A percentile compares a stretch with the other conserved stretches of the same genome.
Conservation (phyloP, 2,888 invertebrate species). For the Drosophila anomalata region DNA sequence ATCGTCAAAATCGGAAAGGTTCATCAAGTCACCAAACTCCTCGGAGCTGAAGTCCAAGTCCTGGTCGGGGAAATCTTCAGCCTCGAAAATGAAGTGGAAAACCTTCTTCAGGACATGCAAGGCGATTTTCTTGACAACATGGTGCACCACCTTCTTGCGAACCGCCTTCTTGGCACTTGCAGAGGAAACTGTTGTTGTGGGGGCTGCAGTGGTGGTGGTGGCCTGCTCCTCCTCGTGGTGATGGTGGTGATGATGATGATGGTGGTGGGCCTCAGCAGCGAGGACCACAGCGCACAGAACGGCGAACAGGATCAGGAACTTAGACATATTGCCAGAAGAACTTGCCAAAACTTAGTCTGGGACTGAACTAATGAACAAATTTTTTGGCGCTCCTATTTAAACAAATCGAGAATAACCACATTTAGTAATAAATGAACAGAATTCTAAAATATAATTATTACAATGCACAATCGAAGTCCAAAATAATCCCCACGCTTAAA, state of each 20-base stretch:
- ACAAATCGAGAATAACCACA: not conserved
- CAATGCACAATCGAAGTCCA: not conserved
- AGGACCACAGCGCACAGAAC: not conserved
- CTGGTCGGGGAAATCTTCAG: not conserved
- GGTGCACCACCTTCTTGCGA: not conserved
- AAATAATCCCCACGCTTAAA: not conserved
- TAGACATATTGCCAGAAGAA: not conserved
- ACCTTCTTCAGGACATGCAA: not conserved
- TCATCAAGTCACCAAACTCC: not conserved
- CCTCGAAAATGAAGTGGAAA: not conserved
- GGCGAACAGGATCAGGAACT: slow-evolving; percentile 1
- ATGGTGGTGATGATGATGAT: not conserved
- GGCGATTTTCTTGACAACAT: not conserved
- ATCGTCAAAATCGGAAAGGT: not conserved
- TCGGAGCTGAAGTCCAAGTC: not conserved
- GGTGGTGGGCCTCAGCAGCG: slow-evolving; percentile 4
- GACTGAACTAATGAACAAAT: not conserved
- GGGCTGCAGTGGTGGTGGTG: not conserved
- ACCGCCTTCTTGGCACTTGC: not conserved
- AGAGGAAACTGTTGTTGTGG: not conserved
- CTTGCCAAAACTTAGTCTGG: not conserved
- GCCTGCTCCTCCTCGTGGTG: not conserved
- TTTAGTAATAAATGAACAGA: not conserved
- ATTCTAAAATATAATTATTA: not conserved
- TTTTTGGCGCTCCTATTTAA: not conserved